Conservation (phyloP, 2,888 invertebrate species). For the Xanthia icteritia region DNA sequence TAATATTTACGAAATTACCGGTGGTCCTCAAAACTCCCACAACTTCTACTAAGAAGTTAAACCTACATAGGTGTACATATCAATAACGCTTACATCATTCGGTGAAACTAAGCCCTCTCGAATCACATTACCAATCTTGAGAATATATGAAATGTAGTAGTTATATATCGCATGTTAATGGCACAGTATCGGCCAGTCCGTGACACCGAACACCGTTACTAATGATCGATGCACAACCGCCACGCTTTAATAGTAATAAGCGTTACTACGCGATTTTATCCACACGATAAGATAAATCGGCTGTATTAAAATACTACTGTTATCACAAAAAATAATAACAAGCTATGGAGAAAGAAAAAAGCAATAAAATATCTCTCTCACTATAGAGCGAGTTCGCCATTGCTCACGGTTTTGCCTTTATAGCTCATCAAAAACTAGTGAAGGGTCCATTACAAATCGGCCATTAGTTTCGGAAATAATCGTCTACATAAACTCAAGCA, state of each 20-base stretch:
- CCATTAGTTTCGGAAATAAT: constrained; percentile 58
- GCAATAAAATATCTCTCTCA: constrained; percentile 17
- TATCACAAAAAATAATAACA: constrained; percentile 40
- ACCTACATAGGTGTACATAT: neutral
- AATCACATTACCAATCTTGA: constrained; percentile 33
- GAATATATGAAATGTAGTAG: constrained; percentile 41
- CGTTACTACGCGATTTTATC: constrained; percentile 69
- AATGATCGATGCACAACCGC: constrained; percentile 78
- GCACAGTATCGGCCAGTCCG: constrained; percentile 65
- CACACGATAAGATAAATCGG: constrained; percentile 72
- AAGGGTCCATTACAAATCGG: constrained; percentile 62
- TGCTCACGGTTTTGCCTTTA: constrained; percentile 51
- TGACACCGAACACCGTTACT: constrained; percentile 76
- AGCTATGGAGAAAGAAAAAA: constrained; percentile 14
- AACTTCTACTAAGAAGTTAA: constrained; percentile 21
- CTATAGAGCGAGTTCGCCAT: constrained; percentile 35
- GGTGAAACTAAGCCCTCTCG: constrained; percentile 50
- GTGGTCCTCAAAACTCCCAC: neutral
- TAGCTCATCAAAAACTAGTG: constrained; percentile 60
- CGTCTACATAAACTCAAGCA: constrained; percentile 47
- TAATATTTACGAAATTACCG: neutral
- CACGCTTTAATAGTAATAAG: constrained; percentile 73
- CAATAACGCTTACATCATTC: constrained; percentile 45
- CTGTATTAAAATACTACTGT: constrained; percentile 57
- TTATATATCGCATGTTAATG: constrained; percentile 57